These are phyloP conservation scores for Acyrthosiphon pisum DNA, from an alignment of 1,140 invertebrate genomes.

Conservation along the genomic window DNA sequence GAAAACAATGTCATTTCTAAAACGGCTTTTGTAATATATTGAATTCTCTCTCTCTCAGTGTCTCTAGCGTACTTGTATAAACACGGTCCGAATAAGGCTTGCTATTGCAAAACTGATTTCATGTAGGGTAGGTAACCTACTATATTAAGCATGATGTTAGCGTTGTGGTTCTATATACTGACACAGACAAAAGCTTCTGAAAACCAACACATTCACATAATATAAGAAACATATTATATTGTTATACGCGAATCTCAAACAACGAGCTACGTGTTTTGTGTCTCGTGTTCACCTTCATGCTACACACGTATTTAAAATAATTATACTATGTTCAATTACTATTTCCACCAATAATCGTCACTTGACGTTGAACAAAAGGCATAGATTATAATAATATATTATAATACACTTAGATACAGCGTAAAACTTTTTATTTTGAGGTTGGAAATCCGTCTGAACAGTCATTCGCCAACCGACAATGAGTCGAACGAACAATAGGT, in stretches of 20 bases:
- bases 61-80: not conserved
- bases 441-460: not conserved
- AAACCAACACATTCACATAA: not conserved
- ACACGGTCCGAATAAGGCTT: not conserved
- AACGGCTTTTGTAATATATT: not conserved
- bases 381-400: not conserved
- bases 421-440: not conserved
- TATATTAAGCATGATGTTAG: slow-evolving; percentile 3
- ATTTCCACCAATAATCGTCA: not conserved
- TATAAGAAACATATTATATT: not conserved
- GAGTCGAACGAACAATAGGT: not conserved
- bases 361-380: not conserved
- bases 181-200: not conserved
- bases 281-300: not conserved
- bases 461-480: not conserved
- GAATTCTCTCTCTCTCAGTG: not conserved
- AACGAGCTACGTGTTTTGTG: not conserved
- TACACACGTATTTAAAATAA: not conserved
- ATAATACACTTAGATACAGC: not conserved
- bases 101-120: not conserved
- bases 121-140: not conserved
- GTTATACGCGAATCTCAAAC: not conserved
- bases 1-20: not conserved
- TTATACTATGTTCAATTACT: not conserved
- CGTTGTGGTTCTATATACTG: not conserved